These are phyloP conservation scores for Herpetotheres cachinnans DNA, from an alignment of 2,113 vertebrate species.

Conservation along the genomic window DNA sequence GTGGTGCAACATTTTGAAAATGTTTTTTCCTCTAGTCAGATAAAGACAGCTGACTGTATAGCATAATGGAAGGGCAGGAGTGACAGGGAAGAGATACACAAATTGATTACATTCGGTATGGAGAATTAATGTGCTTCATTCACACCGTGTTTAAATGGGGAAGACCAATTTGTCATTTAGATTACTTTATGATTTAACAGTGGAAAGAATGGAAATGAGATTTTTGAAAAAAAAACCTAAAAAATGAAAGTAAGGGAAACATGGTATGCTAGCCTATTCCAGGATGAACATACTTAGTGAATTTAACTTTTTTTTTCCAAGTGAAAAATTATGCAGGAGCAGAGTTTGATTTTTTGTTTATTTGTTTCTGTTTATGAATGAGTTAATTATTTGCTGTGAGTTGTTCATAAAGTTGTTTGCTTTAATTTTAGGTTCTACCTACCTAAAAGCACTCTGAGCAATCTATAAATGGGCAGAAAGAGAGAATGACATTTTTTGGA, in stretches of 20 bases:
- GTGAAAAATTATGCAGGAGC: background rate
- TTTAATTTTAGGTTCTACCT: background rate
- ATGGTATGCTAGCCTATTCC: background rate
- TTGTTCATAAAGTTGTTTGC: background rate
- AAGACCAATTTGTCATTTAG: slow-evolving; percentile 37
- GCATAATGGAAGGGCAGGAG: slow-evolving; percentile 16
- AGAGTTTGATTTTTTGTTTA: background rate
- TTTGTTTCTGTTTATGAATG: background rate
- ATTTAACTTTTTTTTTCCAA: background rate
- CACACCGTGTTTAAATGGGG: background rate
- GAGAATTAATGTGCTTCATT: slow-evolving; percentile 41
- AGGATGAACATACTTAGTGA: background rate
- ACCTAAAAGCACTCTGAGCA: background rate
- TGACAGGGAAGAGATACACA: background rate
- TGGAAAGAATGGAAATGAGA: slow-evolving; percentile 35
- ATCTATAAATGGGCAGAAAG: background rate
- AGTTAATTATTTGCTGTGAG: background rate
- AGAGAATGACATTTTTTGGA: background rate
- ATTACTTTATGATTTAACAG: slow-evolving; percentile 14
- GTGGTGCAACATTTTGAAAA: background rate
- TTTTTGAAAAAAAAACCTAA: background rate
- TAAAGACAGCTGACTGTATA: slow-evolving; percentile 5
- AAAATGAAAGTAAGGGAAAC: background rate
- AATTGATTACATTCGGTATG: background rate
- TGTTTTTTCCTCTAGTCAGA: background rate